Evolutionary conservation across 2,888 invertebrate genomes (phyloP), one percentile per base, ranked within the genome.

Genomic region (Auanema sp.): DNA sequence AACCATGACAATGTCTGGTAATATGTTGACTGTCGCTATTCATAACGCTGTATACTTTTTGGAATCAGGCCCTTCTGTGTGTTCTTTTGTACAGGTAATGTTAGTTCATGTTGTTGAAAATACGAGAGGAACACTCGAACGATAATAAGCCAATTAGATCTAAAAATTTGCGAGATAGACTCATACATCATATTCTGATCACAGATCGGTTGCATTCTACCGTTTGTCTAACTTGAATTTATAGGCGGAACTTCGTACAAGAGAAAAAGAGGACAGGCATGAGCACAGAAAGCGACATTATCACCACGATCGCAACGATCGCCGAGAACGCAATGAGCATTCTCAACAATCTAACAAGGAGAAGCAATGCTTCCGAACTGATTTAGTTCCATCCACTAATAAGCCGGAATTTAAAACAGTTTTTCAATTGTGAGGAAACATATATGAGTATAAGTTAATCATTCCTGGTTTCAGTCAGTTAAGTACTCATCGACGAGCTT

Each of bases 41-140:
- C 63, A 69, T 18, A 68, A 70, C 14, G 75, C 66, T 10, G 57
- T 64, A 24, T 75, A 72, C 60, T 77, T 77, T 63, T 53, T 72
- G 18, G 68, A 71, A 12, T 18, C 64, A 4, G 24, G 55, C 12
- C 59, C 66, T 1, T 59, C 42, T 14, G 54, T 69, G 40, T 64
- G 62, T 57, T 63, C 67, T 11, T 72, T 68, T 40, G 50, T 72
- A n/a, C 58, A 65, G 21, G 68, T 67, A 40, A 33, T 33, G 33
- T 33, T 33, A 33, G 33, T 33, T 33, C 33, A 33, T 33, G 33
- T 33, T 33, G 33, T 33, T 33, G 33, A 33, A 33, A 8, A 33
- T 33, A 33, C 33, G 33, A 33, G 33, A 33, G 33, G 33, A 33
- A 33, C 33, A 33, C 33, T 33, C 33, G 33, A 33, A 33, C 33